Evolutionary conservation across 2,113 vertebrate genomes (phyloP).

Genomic region (Menidia beryllina): DNA sequence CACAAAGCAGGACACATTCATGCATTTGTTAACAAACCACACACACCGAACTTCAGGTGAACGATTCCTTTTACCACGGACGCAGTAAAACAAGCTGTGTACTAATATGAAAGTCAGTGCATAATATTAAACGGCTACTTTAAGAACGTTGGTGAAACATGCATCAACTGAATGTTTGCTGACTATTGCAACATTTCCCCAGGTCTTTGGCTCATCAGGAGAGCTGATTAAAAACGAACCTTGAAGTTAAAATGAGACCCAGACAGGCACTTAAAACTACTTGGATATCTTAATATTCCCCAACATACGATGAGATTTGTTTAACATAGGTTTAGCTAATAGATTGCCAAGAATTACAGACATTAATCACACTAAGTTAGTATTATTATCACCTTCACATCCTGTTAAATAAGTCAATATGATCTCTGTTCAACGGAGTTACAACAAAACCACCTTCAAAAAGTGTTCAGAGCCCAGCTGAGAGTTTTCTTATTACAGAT

Average conservation of each 20-base stretch:
- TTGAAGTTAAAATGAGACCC: constrained; percentile 27
- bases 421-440: constrained; percentile 15
- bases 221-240: constrained; percentile 9
- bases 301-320: constrained; percentile 43
- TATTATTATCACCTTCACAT: constrained; percentile 26
- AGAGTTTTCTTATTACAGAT: not conserved
- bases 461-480: not conserved
- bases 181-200: constrained; percentile 65
- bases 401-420: constrained; percentile 22
- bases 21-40: constrained; percentile 36
- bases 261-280: constrained; percentile 75
- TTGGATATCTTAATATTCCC: constrained; percentile 41
- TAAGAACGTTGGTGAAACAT: constrained; percentile 53
- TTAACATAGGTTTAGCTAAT: constrained; percentile 38
- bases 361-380: constrained; percentile 25
- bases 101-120: constrained; percentile 59
- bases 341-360: constrained; percentile 42
- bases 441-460: constrained; percentile 41
- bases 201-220: constrained; percentile 68
- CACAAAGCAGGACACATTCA: constrained; percentile 43
- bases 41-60: constrained; percentile 17
- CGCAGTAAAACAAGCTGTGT: constrained; percentile 29
- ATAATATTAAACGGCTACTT: constrained; percentile 56
- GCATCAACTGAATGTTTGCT: constrained; percentile 42
- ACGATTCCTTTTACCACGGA: constrained; percentile 7